Evolutionary conservation across 2,113 vertebrate genomes (phyloP).

Genomic region (Ceyx melanurus): DNA sequence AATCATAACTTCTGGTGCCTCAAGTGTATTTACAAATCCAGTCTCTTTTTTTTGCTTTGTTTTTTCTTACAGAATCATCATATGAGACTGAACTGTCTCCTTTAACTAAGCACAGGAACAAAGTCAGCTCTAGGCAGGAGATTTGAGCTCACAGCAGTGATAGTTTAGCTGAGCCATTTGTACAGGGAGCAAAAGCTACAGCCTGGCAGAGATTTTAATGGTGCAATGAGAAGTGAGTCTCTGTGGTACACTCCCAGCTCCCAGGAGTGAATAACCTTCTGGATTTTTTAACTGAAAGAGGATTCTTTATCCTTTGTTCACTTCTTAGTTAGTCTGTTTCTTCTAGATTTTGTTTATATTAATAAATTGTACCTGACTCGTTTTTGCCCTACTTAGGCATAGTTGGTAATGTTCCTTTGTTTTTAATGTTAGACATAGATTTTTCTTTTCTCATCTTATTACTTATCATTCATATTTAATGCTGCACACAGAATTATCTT

Average conservation of each 20-base stretch:
- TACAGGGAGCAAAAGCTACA: not conserved
- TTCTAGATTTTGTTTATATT: slow-evolving; percentile 67
- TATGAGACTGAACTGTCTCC: not conserved
- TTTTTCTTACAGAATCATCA: not conserved
- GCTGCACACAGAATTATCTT: slow-evolving; percentile 68
- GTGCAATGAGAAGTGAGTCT: not conserved
- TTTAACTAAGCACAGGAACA: not conserved
- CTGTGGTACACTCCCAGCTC: not conserved
- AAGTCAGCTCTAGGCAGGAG: not conserved
- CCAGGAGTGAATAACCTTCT: not conserved
- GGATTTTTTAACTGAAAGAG: not conserved
- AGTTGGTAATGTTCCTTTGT: slow-evolving; percentile 65
- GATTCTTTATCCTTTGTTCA: slow-evolving; percentile 21
- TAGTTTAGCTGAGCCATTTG: not conserved
- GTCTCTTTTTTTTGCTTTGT: not conserved
- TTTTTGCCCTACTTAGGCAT: slow-evolving; percentile 73
- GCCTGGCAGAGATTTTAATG: not conserved
- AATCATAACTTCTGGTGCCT: not conserved
- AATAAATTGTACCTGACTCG: slow-evolving; percentile 59
- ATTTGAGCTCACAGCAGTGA: not conserved
- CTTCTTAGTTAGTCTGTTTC: slow-evolving; percentile 60
- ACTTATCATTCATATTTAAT: slow-evolving; percentile 74
- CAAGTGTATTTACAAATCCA: not conserved
- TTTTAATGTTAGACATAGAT: slow-evolving; percentile 71
- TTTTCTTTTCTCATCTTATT: slow-evolving; percentile 71